Evolutionary conservation across 1,140 invertebrate species (phyloP), one percentile per base, ranked within the genome.

Genomic region (Temnothorax curvispinosus): DNA sequence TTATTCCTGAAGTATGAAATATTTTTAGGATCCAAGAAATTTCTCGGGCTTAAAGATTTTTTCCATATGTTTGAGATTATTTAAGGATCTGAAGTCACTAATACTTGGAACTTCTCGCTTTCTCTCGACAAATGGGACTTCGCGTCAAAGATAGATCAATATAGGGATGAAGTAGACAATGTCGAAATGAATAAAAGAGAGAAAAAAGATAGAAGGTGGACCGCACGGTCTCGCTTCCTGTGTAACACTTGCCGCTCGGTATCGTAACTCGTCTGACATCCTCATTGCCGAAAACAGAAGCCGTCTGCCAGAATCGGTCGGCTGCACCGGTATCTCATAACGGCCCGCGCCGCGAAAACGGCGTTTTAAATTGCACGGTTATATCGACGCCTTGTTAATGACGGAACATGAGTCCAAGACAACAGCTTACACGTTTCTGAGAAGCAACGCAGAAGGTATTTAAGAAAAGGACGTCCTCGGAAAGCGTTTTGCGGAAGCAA

Each of bases 271-370:
- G 88, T 85, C 80, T 71, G 86, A 90, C 88, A 90, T 90, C 80
- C 89, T 90, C 89, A 85, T 90, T 85, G 86, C 86, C 88, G 88
- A 90, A 90, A 90, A 90, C 89, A 90, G 88, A 90, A 90, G 88
- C 89, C 56, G 74, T 52, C 38, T 65, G 75, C 50, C 60, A n/a
- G 81, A 52, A 89, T 90, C 64, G 85, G 64, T 15, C 58, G 21
- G 56, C 47, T 67, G 76, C 87, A 90, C 85, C 89, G 88, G 88
- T 90, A 89, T 80, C 85, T 90, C 85, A 87, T 90, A 90, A 90
- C 89, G 85, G 88, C 88, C 71, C 69, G 89, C 71, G 71, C 50
- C 78, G 54, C 38, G 72, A 84, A 90, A 89, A 90, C 78, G 54
- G 78, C 84, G 35, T 90, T 87, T 90, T 89, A 90, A 90, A 90